phyloP scores from a whole-genome alignment of 1,140 invertebrate species.

The Drosophila hydei region DNA sequence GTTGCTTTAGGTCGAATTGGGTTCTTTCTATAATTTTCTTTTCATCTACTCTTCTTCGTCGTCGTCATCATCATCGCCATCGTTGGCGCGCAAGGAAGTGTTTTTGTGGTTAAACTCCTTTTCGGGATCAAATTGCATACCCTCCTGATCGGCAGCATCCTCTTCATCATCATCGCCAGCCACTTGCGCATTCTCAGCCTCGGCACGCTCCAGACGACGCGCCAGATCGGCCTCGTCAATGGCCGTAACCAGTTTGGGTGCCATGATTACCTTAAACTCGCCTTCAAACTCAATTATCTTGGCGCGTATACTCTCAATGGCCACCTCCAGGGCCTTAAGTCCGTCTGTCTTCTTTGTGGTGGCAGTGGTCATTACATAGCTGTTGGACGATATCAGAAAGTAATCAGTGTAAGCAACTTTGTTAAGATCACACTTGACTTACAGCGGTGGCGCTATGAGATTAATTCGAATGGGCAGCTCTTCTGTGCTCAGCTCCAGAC shows the following conservation, averaged over 20 bases:
- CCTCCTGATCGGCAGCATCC: slow-evolving; percentile 87
- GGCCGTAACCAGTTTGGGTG: slow-evolving; percentile 99
- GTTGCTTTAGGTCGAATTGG: slow-evolving; percentile 21
- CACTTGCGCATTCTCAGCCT: slow-evolving; percentile 97
- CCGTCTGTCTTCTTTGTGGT: slow-evolving; percentile 98
- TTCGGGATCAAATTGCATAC: slow-evolving; percentile 84
- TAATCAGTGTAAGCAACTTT: slow-evolving; percentile 15
- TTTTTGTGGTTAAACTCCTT: slow-evolving; percentile 80
- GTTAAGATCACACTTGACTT: slow-evolving; percentile 46
- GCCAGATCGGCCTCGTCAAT: slow-evolving; percentile 98
- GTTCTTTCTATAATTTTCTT: not conserved
- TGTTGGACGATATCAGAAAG: slow-evolving; percentile 34
- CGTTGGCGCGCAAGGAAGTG: slow-evolving; percentile 36
- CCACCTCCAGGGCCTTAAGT: slow-evolving; percentile 93
- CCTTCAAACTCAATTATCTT: slow-evolving; percentile 94
- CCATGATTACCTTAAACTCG: slow-evolving; percentile 97
- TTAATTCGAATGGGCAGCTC: slow-evolving; percentile 99
- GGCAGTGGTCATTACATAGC: slow-evolving; percentile 95
- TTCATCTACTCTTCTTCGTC: slow-evolving; percentile 59
- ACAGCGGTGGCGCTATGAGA: slow-evolving; percentile 98
- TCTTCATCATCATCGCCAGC: slow-evolving; percentile 95
- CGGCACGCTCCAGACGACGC: slow-evolving; percentile 95
- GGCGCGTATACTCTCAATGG: slow-evolving; percentile 94
- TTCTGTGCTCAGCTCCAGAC: slow-evolving; percentile 95
- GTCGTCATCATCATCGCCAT: slow-evolving; percentile 67